phyloP scores from a whole-genome alignment of 1,140 invertebrate genomes.

The Drosophila serrata region DNA sequence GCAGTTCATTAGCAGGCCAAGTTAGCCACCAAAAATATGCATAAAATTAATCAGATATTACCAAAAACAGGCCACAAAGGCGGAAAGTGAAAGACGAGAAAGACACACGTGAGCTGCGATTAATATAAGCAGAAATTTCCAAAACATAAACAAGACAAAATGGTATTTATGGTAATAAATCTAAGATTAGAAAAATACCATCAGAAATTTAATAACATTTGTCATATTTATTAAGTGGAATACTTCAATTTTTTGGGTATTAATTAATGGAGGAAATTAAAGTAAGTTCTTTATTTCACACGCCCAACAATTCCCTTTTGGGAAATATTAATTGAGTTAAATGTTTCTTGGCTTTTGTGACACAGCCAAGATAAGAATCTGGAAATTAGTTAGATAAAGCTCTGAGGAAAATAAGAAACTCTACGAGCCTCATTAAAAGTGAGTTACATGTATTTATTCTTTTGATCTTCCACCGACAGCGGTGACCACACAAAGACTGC shows the following conservation, averaged over 20 bases:
- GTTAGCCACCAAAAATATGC: slow-evolving; percentile 35
- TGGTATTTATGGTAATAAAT: background rate
- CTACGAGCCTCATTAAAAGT: slow-evolving; percentile 38
- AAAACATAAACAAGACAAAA: background rate
- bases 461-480: slow-evolving; percentile 36
- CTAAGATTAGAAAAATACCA: too few species aligned
- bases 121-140: slow-evolving; percentile 30
- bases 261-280: background rate
- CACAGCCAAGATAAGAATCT: slow-evolving; percentile 28
- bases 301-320: slow-evolving; percentile 22
- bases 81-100: slow-evolving; percentile 67
- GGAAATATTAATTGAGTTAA: slow-evolving; percentile 34
- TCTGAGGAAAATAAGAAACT: slow-evolving; percentile 3
- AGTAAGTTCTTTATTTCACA: background rate
- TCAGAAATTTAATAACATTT: background rate
- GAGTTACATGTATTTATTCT: slow-evolving; percentile 41
- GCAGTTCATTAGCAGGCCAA: slow-evolving; percentile 62
- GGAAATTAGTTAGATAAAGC: slow-evolving; percentile 23
- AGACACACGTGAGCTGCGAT: slow-evolving; percentile 22
- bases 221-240: background rate
- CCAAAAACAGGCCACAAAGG: slow-evolving; percentile 39
- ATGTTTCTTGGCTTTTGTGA: slow-evolving; percentile 7
- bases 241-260: background rate
- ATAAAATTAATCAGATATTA: slow-evolving; percentile 60
- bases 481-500: slow-evolving; percentile 38